These are phyloP conservation scores for Smutsia temminckii DNA, from an alignment of 2,797 vertebrate species.

Conservation along the genomic window DNA sequence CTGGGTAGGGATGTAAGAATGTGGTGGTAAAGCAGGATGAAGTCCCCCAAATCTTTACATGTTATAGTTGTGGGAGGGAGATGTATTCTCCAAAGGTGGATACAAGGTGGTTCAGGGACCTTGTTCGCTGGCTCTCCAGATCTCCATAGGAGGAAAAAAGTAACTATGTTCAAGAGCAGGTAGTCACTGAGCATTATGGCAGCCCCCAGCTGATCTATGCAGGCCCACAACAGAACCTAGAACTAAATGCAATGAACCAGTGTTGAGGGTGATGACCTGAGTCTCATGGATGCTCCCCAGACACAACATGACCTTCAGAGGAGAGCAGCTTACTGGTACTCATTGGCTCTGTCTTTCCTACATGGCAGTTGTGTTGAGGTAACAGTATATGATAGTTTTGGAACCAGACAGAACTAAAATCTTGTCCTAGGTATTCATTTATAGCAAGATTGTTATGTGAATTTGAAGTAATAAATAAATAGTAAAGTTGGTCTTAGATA, in stretches of 20 bases:
- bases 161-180: background rate
- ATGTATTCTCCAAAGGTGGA: background rate
- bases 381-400: background rate
- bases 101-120: background rate
- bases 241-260: background rate
- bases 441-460: background rate
- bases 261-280: background rate
- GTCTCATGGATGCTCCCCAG: background rate
- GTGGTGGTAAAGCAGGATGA: background rate
- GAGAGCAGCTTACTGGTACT: background rate
- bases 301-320: background rate
- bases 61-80: background rate
- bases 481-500: background rate
- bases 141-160: background rate
- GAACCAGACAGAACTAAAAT: background rate
- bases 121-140: background rate
- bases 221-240: background rate
- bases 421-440: background rate
- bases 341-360: background rate
- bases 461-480: slow-evolving; percentile 14
- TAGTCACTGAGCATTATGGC: background rate
- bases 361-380: background rate
- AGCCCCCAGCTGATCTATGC: no score
- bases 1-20: background rate
- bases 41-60: background rate